Conservation (phyloP, 64 coral and sea anemone species). For the Montipora capricornis region DNA sequence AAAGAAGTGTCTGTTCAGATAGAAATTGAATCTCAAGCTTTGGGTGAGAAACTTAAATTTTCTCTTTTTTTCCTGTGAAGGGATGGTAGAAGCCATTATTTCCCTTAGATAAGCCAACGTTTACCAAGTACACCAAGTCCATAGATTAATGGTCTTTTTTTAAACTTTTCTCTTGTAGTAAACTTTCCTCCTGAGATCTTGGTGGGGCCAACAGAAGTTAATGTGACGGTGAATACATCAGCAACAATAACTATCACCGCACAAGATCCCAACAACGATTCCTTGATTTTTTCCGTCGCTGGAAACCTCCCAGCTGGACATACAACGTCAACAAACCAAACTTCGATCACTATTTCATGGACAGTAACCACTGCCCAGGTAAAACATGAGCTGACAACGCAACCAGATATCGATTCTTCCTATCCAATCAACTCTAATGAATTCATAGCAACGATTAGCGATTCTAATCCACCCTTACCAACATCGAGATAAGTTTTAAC, state of each 20-base stretch:
- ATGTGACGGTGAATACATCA: slow-evolving; percentile 31
- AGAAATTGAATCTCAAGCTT: background rate
- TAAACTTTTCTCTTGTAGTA: background rate
- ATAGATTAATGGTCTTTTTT: too few species aligned
- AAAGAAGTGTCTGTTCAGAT: slow-evolving; percentile 16
- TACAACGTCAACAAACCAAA: background rate
- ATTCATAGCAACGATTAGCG: too few species aligned
- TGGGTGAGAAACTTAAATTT: background rate
- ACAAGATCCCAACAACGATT: slow-evolving; percentile 53
- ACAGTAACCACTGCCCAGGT: slow-evolving; percentile 30
- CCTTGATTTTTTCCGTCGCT: slow-evolving; percentile 36
- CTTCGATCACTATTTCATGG: slow-evolving; percentile 5
- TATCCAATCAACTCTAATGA: too few species aligned
- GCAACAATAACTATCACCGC: background rate
- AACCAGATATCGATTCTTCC: background rate
- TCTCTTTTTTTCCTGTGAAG: too few species aligned
- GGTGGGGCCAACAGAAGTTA: background rate
- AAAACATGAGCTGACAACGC: background rate
- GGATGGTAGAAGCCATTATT: background rate
- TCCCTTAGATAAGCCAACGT: slow-evolving; percentile 20
- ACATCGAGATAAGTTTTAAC: too few species aligned
- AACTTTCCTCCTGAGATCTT: slow-evolving; percentile 54
- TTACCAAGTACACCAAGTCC: too few species aligned
- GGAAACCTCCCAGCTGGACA: slow-evolving; percentile 25
- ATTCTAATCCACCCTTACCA: too few species aligned